Conservation (phyloP, 37 sponge, comb jelly and placozoan genomes). For the Aphrocallistes beatrix region DNA sequence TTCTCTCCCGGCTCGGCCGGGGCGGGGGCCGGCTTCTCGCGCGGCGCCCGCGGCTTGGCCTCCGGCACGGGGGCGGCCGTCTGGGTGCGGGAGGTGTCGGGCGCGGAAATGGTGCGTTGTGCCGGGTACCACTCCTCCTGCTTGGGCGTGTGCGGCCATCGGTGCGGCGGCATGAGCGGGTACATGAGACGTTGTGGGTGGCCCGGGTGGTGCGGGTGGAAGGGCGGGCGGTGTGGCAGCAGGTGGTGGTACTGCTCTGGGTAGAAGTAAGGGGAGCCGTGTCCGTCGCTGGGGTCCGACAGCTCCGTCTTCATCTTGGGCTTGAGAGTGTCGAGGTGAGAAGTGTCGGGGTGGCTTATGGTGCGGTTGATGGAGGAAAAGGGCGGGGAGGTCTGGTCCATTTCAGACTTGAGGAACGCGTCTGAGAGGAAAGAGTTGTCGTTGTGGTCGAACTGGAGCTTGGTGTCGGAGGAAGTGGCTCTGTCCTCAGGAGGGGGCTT, state of each 20-base stretch:
- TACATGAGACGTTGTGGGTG: background rate
- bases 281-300: background rate
- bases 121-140: conserved; percentile 1
- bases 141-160: background rate
- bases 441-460: background rate
- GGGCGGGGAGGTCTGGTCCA: background rate
- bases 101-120: background rate
- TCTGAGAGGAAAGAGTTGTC: background rate
- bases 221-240: background rate
- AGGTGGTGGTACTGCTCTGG: background rate
- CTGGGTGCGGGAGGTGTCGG: background rate
- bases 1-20: background rate
- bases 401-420: background rate
- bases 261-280: background rate
- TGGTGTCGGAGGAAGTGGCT: background rate
- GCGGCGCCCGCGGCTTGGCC: background rate
- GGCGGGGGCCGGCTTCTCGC: background rate
- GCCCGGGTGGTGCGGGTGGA: background rate
- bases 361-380: background rate
- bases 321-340: background rate
- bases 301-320: background rate
- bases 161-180: background rate
- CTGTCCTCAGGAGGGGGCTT: background rate
- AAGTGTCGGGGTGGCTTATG: background rate
- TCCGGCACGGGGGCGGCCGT: background rate